phyloP scores from a whole-genome alignment of 2,888 invertebrate genomes.

The Agrochola lychnidis region DNA sequence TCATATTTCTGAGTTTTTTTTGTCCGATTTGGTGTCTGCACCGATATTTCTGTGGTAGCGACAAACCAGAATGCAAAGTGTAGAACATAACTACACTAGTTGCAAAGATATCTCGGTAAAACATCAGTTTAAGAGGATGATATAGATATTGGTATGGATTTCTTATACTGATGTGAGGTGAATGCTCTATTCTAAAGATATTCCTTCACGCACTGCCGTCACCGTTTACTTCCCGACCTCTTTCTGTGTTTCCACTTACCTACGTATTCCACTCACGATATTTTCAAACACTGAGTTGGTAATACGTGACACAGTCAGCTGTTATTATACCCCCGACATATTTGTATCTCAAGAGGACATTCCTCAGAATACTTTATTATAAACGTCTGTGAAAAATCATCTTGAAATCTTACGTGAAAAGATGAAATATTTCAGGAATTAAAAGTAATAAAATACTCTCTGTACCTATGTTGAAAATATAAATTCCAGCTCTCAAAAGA shows the following conservation, averaged over 20 bases:
- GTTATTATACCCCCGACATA: constrained; percentile 60
- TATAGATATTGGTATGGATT: background rate
- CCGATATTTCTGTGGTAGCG: background rate
- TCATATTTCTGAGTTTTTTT: constrained; percentile 31
- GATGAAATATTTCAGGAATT: constrained; percentile 44
- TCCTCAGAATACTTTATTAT: constrained; percentile 49
- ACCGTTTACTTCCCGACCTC: constrained; percentile 23
- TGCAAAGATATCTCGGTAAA: background rate
- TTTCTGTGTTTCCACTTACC: constrained; percentile 27
- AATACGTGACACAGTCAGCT: constrained; percentile 57
- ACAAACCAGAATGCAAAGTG: background rate
- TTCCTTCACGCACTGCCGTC: constrained; percentile 22
- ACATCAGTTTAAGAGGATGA: background rate
- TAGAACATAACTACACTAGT: background rate
- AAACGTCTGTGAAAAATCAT: constrained; percentile 50
- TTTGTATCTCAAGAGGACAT: constrained; percentile 56
- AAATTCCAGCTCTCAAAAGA: constrained; percentile 11
- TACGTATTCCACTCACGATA: constrained; percentile 60
- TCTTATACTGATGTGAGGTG: constrained; percentile 19
- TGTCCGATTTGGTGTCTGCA: constrained; percentile 10
- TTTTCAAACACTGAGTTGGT: constrained; percentile 62
- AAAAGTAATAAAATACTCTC: constrained; percentile 40
- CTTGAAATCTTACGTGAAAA: constrained; percentile 51
- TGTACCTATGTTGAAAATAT: constrained; percentile 36
- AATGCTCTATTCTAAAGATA: constrained; percentile 23